phyloP scores from a whole-genome alignment of 2,113 vertebrate genomes.

The Cephalopterus ornatus region DNA sequence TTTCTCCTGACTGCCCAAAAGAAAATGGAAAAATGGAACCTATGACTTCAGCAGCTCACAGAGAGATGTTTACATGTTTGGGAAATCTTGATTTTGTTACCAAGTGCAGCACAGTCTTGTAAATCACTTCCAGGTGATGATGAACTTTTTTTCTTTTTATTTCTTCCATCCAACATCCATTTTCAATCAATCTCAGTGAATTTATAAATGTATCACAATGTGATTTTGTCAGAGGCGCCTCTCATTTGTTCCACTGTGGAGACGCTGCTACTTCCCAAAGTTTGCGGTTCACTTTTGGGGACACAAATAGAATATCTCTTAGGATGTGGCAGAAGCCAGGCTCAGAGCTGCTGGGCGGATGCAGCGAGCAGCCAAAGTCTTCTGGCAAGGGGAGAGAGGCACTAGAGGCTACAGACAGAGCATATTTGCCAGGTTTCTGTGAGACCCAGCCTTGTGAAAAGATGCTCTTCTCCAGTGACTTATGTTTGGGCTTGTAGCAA shows the following conservation, averaged over 20 bases:
- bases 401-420: background rate
- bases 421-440: background rate
- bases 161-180: background rate
- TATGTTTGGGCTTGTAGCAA: background rate
- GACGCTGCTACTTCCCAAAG: background rate
- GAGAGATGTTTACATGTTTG: slow-evolving; percentile 40
- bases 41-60: slow-evolving; percentile 18
- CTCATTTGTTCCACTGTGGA: slow-evolving; percentile 19
- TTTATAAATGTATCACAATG: background rate
- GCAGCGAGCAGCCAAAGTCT: background rate
- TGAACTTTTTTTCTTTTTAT: background rate
- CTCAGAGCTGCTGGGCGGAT: background rate
- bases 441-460: background rate
- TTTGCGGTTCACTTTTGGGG: background rate
- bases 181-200: background rate
- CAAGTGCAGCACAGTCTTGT: background rate
- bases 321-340: background rate
- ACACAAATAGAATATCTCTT: slow-evolving; percentile 6
- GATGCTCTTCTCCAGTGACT: background rate
- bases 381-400: background rate
- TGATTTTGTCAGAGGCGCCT: background rate
- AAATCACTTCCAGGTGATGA: slow-evolving; percentile 44
- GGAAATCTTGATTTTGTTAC: slow-evolving; percentile 33
- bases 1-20: background rate
- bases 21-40: background rate